Conservation (phyloP, 2,888 invertebrate species). For the Taphrorychus bicolor region DNA sequence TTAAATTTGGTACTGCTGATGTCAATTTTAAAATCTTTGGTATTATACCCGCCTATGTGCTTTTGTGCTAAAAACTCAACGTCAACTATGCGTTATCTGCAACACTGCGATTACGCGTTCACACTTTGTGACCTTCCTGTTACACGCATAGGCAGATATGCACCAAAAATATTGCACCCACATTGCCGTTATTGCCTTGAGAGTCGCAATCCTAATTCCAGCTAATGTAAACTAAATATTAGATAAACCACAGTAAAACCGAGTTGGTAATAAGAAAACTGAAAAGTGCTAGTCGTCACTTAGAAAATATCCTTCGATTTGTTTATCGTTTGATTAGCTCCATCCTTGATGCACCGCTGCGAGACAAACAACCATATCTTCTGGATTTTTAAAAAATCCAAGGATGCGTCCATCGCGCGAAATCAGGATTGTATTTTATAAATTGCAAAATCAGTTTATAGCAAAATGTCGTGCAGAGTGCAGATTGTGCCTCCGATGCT, state of each 20-base stretch:
- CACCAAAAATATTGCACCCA: no score
- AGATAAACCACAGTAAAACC: not conserved
- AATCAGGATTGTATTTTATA: slow-evolving; percentile 28
- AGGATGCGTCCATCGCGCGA: slow-evolving; percentile 37
- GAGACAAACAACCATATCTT: slow-evolving; percentile 49
- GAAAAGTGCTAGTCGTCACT: not conserved
- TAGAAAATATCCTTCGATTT: slow-evolving; percentile 46
- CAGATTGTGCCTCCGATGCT: no score
- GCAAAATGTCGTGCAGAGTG: slow-evolving; percentile 35
- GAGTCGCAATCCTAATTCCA: not conserved
- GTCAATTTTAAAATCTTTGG: no score
- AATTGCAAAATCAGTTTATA: slow-evolving; percentile 36
- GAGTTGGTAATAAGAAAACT: not conserved
- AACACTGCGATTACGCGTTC: not conserved
- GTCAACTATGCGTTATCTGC: not conserved
- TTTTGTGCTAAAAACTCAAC: not conserved
- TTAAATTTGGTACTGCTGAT: no score
- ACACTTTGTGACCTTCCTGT: not conserved
- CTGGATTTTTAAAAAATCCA: slow-evolving; percentile 40
- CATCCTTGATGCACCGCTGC: slow-evolving; percentile 46
- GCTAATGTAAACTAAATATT: not conserved
- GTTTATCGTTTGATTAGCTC: slow-evolving; percentile 50
- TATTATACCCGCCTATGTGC: no score
- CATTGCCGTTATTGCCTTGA: no score
- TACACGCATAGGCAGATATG: no score